Percentiles rank a stretch among this genome's conserved stretches.
Evolutionary conservation across 2,888 invertebrate species (phyloP).

Genomic region (Phaedon cochleariae): DNA sequence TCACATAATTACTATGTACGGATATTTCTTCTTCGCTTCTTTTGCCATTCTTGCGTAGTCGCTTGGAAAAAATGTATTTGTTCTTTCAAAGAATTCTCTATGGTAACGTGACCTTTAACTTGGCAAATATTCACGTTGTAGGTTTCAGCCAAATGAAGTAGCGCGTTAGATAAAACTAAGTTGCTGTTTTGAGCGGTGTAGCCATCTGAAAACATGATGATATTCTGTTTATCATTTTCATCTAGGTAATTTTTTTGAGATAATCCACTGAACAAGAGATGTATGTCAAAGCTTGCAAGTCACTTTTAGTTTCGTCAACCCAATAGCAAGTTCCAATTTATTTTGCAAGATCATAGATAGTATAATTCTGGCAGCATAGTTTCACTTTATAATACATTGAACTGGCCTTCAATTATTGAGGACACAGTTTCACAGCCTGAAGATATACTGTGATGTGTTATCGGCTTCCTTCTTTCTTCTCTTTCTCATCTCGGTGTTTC

Average conservation of each 20-base stretch:
- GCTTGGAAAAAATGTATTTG: conserved; percentile 2
- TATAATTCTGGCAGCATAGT: conserved; percentile 11
- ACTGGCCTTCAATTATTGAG: not conserved
- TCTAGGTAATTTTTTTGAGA: conserved; percentile 11
- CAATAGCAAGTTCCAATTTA: not conserved
- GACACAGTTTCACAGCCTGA: conserved; percentile 5
- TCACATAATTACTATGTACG: not conserved
- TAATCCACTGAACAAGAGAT: conserved; percentile 12
- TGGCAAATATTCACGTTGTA: conserved; percentile 6
- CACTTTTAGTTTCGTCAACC: conserved; percentile 10
- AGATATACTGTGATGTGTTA: conserved; percentile 1
- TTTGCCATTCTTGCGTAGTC: not conserved
- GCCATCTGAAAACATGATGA: conserved; percentile 12
- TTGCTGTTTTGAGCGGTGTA: conserved; percentile 9
- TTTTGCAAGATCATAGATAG: conserved; percentile 16
- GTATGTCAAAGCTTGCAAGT: conserved; percentile 13
- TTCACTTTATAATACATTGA: not conserved
- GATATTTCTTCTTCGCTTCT: not conserved
- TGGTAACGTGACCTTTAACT: conserved; percentile 12
- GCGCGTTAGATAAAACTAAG: conserved; percentile 5
- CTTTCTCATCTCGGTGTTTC: conserved; percentile 10
- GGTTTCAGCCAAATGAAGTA: conserved; percentile 8
- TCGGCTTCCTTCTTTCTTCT: conserved; percentile 16
- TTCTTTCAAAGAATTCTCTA: conserved; percentile 2
- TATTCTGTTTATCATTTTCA: conserved; percentile 6